These are phyloP conservation scores for Ifrita kowaldi DNA, from an alignment of 2,113 vertebrate genomes.

Conservation along the genomic window DNA sequence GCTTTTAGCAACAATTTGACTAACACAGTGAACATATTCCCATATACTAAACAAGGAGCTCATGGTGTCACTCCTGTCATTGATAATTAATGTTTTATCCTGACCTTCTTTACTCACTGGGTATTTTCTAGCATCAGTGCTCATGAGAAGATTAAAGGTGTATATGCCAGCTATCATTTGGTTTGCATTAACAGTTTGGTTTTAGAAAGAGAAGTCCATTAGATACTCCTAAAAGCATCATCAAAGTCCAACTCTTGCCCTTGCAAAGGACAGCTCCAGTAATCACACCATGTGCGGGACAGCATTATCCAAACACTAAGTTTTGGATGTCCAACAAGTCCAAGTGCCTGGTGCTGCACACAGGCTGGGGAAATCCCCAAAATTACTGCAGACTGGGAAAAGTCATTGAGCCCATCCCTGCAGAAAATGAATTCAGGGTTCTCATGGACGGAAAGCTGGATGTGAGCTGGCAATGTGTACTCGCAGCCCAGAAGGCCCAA, in stretches of 20 bases:
- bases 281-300: neutral
- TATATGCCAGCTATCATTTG: neutral
- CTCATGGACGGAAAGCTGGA: neutral
- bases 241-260: neutral
- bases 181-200: neutral
- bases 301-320: neutral
- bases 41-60: neutral
- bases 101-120: neutral
- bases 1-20: neutral
- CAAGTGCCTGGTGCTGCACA: neutral
- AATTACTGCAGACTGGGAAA: neutral
- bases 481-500: neutral
- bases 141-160: neutral
- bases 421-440: neutral
- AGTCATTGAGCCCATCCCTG: neutral
- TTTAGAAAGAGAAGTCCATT: neutral
- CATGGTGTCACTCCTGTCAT: neutral
- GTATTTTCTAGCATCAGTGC: neutral
- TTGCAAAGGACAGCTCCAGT: neutral
- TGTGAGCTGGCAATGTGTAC: accelerated
- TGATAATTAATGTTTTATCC: neutral
- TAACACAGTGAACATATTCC: neutral
- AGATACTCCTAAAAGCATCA: neutral
- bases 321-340: neutral
- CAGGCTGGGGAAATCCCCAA: neutral